Evolutionary conservation across 2,888 invertebrate genomes (phyloP), one percentile per base, ranked within the genome.

Genomic region (Drosophila lutescens): DNA sequence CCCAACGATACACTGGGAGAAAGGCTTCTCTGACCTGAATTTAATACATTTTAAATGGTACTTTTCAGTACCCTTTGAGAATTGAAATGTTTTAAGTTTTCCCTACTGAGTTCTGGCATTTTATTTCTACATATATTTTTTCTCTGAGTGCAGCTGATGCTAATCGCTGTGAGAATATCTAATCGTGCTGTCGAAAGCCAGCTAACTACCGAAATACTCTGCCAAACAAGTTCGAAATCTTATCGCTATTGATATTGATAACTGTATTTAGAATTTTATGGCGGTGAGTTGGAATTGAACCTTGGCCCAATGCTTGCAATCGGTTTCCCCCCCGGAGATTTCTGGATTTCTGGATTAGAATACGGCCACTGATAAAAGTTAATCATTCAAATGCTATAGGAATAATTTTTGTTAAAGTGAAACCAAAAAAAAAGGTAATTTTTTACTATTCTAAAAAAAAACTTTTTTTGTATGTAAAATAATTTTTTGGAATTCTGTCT

Each of bases 201-300:
- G 17, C 26, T 13, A 8, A 50, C 17, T 38, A 43, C 20, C 38
- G 32, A 53, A 53, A 17, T 2, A 23, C 36, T 50, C 9, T 12
- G 12, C n/a, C 34, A 20, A 15, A 13, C 10, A 4, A 15, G 41
- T 17, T 30, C 43, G 13, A 57, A 34, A 60, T 32, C 47, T 60
- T 51, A 63, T 63, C 63, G 20, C 8, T 9, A 36, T 34, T 36
- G 38, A 41, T 30, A n/a, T 32, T 30, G 38, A 41, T 17, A 15
- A 43, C 41, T 23, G 51, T 36, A 44, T 55, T 67, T 59, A 50
- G 59, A 15, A 7, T 61, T 70, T 70, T 69, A 56, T 69, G 46
- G 40, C 30, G n/a, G 8, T 49, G 63, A 13, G 34, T 15, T 32
- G n/a, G 44, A 41, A 8, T 38, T 58, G 76, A 23, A 68, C 74